Percentiles rank a stretch among this genome's conserved stretches.
Evolutionary conservation across 2,888 invertebrate genomes (phyloP).

Genomic region (Toxonevra muliebris): DNA sequence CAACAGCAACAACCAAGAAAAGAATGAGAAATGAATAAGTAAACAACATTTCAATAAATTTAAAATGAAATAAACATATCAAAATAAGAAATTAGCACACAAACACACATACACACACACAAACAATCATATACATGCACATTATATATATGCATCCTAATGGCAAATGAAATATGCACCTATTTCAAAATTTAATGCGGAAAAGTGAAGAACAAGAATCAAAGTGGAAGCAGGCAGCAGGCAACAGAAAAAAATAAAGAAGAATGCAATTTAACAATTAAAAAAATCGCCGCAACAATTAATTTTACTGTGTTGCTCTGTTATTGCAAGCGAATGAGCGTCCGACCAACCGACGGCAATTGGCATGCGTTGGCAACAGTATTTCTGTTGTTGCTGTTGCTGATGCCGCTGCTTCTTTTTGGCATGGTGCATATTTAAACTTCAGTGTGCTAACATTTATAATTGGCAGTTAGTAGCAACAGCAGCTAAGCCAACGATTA

Average conservation of each 20-base stretch:
- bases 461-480: slow-evolving; percentile 36
- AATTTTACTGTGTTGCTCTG: slow-evolving; percentile 9
- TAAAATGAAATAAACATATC: slow-evolving; percentile 42
- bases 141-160: not conserved
- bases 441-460: slow-evolving; percentile 27
- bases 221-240: not conserved
- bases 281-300: slow-evolving; percentile 27
- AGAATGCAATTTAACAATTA: slow-evolving; percentile 23
- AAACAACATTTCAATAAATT: not conserved
- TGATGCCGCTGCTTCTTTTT: slow-evolving; percentile 26
- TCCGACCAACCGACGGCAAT: slow-evolving; percentile 9
- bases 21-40: not conserved
- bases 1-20: slow-evolving; percentile 19
- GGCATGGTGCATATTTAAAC: slow-evolving; percentile 13
- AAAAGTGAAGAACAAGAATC: not conserved
- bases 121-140: not conserved
- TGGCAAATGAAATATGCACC: not conserved
- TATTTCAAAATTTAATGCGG: not conserved
- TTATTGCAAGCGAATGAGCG: slow-evolving; percentile 1
- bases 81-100: slow-evolving; percentile 42
- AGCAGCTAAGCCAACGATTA: not conserved
- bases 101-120: slow-evolving; percentile 18
- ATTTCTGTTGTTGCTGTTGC: slow-evolving; percentile 23
- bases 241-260: not conserved
- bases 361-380: slow-evolving; percentile 33